A percentile compares a stretch with the other conserved stretches of the same genome.
These are phyloP conservation scores for Esperia sulphurella DNA, from an alignment of 2,888 invertebrate genomes.

Conservation along the genomic window DNA sequence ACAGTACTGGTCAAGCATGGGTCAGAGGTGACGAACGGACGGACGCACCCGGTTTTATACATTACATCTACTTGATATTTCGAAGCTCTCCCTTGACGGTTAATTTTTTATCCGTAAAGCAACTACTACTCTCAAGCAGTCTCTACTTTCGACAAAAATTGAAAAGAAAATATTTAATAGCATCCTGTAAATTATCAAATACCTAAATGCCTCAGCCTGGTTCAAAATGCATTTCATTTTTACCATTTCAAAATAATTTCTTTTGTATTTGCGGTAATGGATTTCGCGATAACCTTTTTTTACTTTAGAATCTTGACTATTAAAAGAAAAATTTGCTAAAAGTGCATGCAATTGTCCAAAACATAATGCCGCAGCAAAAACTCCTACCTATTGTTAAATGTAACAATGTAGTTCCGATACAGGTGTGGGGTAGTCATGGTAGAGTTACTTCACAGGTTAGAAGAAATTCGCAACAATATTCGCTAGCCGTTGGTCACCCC, in stretches of 20 bases:
- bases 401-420: slow-evolving; percentile 25
- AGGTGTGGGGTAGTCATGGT: slow-evolving; percentile 38
- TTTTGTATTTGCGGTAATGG: background rate
- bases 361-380: slow-evolving; percentile 8
- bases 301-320: background rate
- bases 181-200: too few relatives aligned
- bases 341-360: background rate
- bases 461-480: background rate
- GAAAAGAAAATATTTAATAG: too few relatives aligned
- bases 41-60: slow-evolving; percentile 46
- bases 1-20: slow-evolving; percentile 60
- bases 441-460: slow-evolving; percentile 10
- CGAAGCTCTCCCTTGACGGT: slow-evolving; percentile 7
- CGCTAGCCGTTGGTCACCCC: slow-evolving; percentile 69
- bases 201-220: too few relatives aligned
- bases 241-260: background rate
- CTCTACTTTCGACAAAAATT: too few relatives aligned
- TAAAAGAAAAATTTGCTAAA: background rate
- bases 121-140: too few relatives aligned
- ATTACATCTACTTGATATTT: background rate
- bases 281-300: background rate
- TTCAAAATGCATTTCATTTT: background rate
- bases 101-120: too few relatives aligned
- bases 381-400: slow-evolving; percentile 19
- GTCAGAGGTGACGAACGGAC: slow-evolving; percentile 77